Evolutionary conservation across 2,113 vertebrate genomes (phyloP), one percentile per base, ranked within the genome.

Genomic region (Varanus komodoensis): DNA sequence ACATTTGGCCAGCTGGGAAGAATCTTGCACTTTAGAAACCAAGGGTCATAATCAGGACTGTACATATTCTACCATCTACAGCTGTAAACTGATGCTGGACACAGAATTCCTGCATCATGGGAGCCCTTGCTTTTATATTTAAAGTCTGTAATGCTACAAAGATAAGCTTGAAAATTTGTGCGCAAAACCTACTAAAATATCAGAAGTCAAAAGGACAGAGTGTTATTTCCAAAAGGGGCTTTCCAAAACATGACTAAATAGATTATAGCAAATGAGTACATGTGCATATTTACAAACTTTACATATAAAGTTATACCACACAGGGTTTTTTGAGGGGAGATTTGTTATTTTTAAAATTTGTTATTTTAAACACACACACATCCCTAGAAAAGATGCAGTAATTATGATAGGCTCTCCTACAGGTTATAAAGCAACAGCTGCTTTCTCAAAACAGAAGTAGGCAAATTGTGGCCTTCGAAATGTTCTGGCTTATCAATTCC

Each of bases 61-160:
- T 32, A 14, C n/a, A 29, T 68, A 68, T 67, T 78, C 54, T 57
- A 52, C 3, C 11, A 32, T 27, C 11, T 50, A 17, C 25, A 44
- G 38, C 23, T 73, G 87, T n/a, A 88, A 34, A 50, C 0, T 14
- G 38, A 14, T 3, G 64, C 57, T 0, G 0, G 7, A 0, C 0
- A 17, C 34, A 0, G 1, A 0, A 54, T 0, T 6, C 54, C 57
- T 1, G 50, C 3, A 52, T 4, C n/a, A 1, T 84, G 57, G 2
- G n/a, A 48, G 44, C 38, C 2, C 15, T 23, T 25, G 25, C 44
- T 54, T 80, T 80, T 9, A 3, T 44, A 67, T 64, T 64, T 29
- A 38, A 44, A 23, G 17, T 7, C 27, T 15, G 21, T 50, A 27
- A 15, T 50, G 52, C 54, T 74, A 50, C 80, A 61, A 48, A 54